These are phyloP conservation scores for Pimephales promelas DNA, from an alignment of 2,113 vertebrate species.

Conservation along the genomic window DNA sequence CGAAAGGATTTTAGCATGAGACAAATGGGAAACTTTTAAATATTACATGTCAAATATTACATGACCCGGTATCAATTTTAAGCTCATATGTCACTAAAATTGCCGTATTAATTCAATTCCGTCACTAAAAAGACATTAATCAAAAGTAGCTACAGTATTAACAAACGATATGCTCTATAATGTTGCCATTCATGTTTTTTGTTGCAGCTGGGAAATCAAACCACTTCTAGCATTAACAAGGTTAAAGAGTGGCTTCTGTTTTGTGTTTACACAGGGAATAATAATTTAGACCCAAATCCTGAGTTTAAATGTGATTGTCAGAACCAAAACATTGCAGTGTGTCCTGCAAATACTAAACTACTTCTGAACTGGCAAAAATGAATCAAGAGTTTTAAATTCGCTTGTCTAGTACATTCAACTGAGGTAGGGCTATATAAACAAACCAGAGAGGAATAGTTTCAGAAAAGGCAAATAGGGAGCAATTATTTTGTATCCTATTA, in stretches of 20 bases:
- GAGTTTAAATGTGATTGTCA: background rate
- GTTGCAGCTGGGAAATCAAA: background rate
- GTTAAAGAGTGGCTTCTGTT: background rate
- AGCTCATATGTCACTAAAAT: background rate
- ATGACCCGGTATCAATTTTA: background rate
- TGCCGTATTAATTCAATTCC: background rate
- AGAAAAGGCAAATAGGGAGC: background rate
- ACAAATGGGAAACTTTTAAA: background rate
- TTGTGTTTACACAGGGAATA: background rate
- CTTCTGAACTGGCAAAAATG: background rate
- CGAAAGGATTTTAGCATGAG: background rate
- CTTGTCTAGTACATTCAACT: background rate
- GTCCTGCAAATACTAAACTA: background rate
- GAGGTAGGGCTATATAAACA: background rate
- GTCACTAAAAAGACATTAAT: background rate
- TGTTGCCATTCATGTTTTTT: background rate
- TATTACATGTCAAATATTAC: background rate
- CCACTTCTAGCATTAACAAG: background rate
- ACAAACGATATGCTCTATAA: background rate
- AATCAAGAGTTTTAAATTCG: background rate
- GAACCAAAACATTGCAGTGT: background rate
- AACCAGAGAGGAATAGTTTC: background rate
- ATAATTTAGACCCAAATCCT: background rate
- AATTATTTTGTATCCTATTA: constrained; percentile 1
- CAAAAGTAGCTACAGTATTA: background rate